Evolutionary conservation across 2,113 vertebrate species (phyloP).

Genomic region (Oenanthe melanoleuca): DNA sequence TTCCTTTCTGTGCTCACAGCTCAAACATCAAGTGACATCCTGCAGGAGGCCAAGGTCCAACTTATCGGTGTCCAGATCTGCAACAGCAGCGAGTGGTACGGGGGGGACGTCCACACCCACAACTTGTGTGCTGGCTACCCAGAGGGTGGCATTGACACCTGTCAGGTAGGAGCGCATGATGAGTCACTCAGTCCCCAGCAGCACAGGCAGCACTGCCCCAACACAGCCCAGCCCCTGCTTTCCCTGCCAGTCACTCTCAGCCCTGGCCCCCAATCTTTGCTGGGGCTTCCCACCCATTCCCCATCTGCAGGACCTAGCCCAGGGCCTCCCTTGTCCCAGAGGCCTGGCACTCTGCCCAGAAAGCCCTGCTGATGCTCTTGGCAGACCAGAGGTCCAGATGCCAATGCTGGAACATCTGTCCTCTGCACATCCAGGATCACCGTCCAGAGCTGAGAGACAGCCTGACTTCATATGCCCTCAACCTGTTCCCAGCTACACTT

Average conservation of each 20-base stretch:
- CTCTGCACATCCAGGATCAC: background rate
- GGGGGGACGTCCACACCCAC: background rate
- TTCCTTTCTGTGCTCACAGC: background rate
- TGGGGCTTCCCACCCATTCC: background rate
- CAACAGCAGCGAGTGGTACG: background rate
- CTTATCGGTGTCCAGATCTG: background rate
- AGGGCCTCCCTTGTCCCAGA: background rate
- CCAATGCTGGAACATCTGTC: background rate
- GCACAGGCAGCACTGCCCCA: rapidly evolving
- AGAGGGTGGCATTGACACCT: background rate
- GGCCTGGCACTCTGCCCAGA: background rate
- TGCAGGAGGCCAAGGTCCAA: slow-evolving; percentile 8
- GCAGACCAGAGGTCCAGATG: background rate
- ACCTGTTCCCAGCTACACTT: background rate
- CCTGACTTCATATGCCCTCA: background rate
- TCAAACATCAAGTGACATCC: background rate
- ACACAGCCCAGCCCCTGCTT: rapidly evolving
- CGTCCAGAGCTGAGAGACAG: background rate
- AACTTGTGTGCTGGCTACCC: background rate
- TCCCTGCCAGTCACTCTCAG: background rate
- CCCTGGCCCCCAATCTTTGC: rapidly evolving
- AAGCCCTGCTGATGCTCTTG: background rate
- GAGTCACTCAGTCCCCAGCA: background rate
- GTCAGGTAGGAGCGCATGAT: background rate
- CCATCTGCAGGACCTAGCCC: background rate